Evolutionary conservation across 2,113 vertebrate species (phyloP).

Genomic region (Rhinolophus ferrumequinum): DNA sequence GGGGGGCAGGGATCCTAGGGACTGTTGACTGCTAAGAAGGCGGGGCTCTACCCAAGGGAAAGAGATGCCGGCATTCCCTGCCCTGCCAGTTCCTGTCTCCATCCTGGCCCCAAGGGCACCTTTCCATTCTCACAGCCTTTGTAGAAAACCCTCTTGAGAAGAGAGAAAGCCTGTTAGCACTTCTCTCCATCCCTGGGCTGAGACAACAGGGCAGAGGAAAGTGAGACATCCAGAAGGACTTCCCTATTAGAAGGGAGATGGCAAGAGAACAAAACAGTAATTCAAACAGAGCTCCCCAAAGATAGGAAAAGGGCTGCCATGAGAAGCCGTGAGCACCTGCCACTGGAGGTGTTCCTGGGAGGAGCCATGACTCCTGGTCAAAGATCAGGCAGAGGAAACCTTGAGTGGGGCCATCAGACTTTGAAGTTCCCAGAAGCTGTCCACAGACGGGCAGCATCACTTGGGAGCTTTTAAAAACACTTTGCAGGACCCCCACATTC

Average conservation of each 20-base stretch:
- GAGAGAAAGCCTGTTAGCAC: neutral
- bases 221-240: slow-evolving; percentile 14
- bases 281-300: neutral
- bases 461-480: neutral
- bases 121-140: neutral
- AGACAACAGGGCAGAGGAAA: neutral
- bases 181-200: slow-evolving; percentile 10
- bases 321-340: neutral
- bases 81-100: neutral
- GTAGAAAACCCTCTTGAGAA: neutral
- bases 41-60: neutral
- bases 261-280: neutral
- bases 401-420: neutral
- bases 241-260: neutral
- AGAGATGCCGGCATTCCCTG: neutral
- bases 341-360: neutral
- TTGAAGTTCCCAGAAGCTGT: neutral
- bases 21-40: neutral
- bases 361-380: neutral
- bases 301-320: neutral
- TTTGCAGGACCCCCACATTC: neutral
- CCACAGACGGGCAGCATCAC: neutral
- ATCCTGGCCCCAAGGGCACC: neutral
- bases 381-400: neutral
- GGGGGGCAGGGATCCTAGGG: neutral